Evolutionary conservation across 2,113 vertebrate species (phyloP).

Genomic region (Theropithecus gelada): DNA sequence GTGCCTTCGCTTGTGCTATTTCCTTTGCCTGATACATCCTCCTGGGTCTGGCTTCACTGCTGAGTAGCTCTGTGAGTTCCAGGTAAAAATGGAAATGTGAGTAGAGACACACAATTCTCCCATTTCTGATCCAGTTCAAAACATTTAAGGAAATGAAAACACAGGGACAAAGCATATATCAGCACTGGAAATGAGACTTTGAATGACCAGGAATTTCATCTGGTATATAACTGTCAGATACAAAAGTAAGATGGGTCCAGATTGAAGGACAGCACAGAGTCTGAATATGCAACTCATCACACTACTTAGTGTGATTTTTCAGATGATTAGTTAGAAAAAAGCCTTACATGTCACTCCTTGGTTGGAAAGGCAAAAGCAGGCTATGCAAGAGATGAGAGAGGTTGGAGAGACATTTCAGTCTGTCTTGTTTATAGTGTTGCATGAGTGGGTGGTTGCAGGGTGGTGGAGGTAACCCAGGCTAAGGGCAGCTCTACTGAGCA

Average conservation of each 20-base stretch:
- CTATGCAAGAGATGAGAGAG: background rate
- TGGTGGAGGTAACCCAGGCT: background rate
- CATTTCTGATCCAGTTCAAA: background rate
- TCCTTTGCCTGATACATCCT: background rate
- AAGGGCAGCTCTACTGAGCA: background rate
- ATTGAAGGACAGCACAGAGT: background rate
- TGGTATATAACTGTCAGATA: background rate
- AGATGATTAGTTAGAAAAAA: background rate
- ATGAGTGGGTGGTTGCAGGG: background rate
- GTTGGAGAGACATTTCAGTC: background rate
- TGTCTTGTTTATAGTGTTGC: background rate
- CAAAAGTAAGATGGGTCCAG: background rate
- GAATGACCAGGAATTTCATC: background rate
- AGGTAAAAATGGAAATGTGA: background rate
- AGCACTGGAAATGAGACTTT: background rate
- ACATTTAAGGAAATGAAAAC: background rate
- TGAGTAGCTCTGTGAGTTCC: background rate
- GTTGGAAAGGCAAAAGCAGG: background rate
- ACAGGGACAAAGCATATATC: background rate
- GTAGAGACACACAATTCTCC: background rate
- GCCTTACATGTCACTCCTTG: background rate
- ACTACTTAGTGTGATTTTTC: background rate
- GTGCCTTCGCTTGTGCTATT: background rate
- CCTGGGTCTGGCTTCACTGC: background rate
- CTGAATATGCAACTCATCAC: background rate